Evolutionary conservation across 2,113 vertebrate genomes (phyloP), one percentile per base, ranked within the genome.

Genomic region (Forbesichthys papilliferus): DNA sequence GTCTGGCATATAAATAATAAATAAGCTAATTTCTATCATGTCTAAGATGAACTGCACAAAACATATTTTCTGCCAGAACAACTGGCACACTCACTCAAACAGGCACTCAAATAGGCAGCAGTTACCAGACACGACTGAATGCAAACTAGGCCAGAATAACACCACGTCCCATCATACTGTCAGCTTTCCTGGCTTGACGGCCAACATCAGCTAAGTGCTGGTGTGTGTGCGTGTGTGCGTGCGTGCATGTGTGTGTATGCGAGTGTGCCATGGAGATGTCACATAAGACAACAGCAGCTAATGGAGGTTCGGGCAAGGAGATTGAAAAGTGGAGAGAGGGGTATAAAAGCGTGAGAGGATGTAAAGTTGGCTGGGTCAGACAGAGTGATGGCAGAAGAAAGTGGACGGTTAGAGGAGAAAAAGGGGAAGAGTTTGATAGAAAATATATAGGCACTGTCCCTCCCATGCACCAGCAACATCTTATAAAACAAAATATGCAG

Each of bases 141-240:
- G 18, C 36, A 54, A 61, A 69, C 47, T 68, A 13, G 51, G 69
- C 20, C 46, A 62, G 69, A 54, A 8, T 16, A 73, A 53, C 69
- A 55, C 53, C 64, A 66, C 33, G 59, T 58, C 70, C 59, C 16
- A 70, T 73, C 74, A 70, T 27, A 11, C 66, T 77, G 78, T 55
- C 73, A 76, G 73, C 47, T 51, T 53, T 10, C 53, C 10, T 3
- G 0, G 47, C 74, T 66, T 46, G 0, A 62, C 51, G 51, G 61
- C 57, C 56, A 77, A 1, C 58, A 53, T 64, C 10, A 70, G 46
- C 33, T 58, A 54, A 16, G 61, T 61, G 33, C 2, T 16, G 12
- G 53, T 55, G 53, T 18, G 53, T 55, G 53, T 58, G 14, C 46
- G 73, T 58, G 46, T 18, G 60, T 58, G 14, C 46, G 73, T 58